Base-by-base conservation (phyloP, 2,888 invertebrate species). In the Philereme vetulata region DNA sequence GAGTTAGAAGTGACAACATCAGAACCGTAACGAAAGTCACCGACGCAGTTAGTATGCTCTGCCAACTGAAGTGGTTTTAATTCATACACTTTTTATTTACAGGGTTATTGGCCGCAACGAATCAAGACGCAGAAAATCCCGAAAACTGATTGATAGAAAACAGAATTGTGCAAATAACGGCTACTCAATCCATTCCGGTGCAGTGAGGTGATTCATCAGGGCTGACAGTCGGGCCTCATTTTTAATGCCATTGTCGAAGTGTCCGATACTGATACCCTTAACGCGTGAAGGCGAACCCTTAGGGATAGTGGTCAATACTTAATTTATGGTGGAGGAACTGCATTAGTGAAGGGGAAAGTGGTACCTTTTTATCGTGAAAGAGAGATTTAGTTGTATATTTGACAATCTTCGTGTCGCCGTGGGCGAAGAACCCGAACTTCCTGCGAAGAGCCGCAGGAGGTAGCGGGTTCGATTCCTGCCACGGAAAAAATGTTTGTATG, bases 191-290 rank as follows among this genome's bases (percentile, higher is more conserved):
- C 65, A 59, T 67, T 64, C 48, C 62, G 56, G 59, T 57, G 64
- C 80, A 81, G 64, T 65, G 80, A 70, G 78, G 78, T 82, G 81
- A 85, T 88, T 82, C 78, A 88, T 90, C 82, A 79, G 67, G 51
- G 60, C 80, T 75, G 88, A 86, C 86, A 85, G 85, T 71, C 79
- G 77, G 71, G 71, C 77, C 80, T 82, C 91, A 90, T 91, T 91
- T 91, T 90, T 90, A 89, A 91, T 87, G 77, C 74, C 74, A 81
- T 89, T 90, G 89, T 90, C 72, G 77, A 78, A 71, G 75, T 85
- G 88, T 86, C 89, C 81, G 75, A 70, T 66, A 71, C 75, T 79
- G 77, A 76, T 77, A 72, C 66, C 66, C 59, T 40, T 68, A 65
- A 70, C 61, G 75, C 70, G 75, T 76, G 63, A 54, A 68, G 77